Percentiles rank a stretch among this genome's conserved stretches.
Conservation (phyloP, 2,888 invertebrate genomes). For the Oscheius myriophilus region DNA sequence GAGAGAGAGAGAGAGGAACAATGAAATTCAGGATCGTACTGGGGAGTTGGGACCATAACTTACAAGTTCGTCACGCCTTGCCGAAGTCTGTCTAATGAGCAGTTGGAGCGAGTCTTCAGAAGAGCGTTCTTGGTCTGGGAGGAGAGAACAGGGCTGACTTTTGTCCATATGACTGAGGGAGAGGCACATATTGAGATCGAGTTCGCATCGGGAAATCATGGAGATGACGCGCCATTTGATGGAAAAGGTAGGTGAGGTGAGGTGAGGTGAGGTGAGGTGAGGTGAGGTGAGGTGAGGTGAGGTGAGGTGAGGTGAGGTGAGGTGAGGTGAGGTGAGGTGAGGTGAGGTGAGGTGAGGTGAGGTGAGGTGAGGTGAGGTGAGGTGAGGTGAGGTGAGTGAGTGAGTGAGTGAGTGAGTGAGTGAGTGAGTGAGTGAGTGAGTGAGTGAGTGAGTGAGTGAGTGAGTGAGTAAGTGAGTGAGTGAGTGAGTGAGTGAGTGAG, state of each 20-base stretch:
- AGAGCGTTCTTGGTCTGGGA: conserved; percentile 67
- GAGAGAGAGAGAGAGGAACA: conserved; percentile 7
- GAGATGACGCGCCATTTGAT: conserved; percentile 71
- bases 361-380: no score
- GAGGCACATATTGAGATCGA: conserved; percentile 69
- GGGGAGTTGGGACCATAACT: conserved; percentile 64
- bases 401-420: no score
- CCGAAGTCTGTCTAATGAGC: conserved; percentile 40
- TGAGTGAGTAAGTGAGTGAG: no score
- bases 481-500: no score
- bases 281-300: no score
- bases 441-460: no score
- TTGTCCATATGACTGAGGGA: conserved; percentile 48
- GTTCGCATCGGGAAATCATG: conserved; percentile 68
- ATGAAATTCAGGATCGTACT: conserved; percentile 62
- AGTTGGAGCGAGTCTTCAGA: conserved; percentile 49
- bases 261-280: not conserved
- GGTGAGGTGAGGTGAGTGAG: no score
- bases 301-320: no score
- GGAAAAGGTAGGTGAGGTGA: conserved; percentile 63
- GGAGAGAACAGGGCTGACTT: conserved; percentile 59
- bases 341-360: no score
- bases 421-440: no score
- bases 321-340: no score
- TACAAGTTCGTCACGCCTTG: conserved; percentile 60